Conservation (phyloP, 64 coral and sea anemone species). For the Catalaphyllia jardinei region DNA sequence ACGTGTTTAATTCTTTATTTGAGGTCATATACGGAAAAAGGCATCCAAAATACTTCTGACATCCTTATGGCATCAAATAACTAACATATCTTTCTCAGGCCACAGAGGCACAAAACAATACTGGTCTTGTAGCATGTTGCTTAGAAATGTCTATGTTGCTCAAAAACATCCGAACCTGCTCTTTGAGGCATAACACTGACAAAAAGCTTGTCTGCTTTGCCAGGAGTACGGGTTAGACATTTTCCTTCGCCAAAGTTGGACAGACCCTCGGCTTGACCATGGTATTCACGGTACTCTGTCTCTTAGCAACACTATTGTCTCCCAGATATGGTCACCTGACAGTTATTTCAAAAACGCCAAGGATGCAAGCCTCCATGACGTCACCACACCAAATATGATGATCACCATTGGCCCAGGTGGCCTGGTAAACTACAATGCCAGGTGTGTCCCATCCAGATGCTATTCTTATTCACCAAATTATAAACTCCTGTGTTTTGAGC, state of each 20-base stretch:
- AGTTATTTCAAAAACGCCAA: conserved; percentile 66
- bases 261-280: conserved; percentile 40
- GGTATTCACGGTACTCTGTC: conserved; percentile 39
- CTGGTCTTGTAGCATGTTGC: no score
- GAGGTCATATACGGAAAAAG: no score
- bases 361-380: conserved; percentile 46
- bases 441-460: not conserved
- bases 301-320: conserved; percentile 33
- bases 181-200: not conserved
- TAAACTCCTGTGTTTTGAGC: no score
- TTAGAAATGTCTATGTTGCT: no score
- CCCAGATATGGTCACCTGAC: conserved; percentile 61
- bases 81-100: no score
- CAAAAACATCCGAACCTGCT: not conserved
- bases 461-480: no score
- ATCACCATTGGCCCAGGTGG: conserved; percentile 51
- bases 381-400: conserved; percentile 53
- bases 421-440: conserved; percentile 47
- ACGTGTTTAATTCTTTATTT: no score
- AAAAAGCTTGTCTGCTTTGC: not conserved
- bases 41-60: no score
- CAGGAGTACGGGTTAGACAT: conserved; percentile 60
- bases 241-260: conserved; percentile 33
- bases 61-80: no score
- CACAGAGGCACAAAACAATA: no score